Evolutionary conservation across 2,113 vertebrate species (phyloP).

Genomic region (Hemiprocne comata): DNA sequence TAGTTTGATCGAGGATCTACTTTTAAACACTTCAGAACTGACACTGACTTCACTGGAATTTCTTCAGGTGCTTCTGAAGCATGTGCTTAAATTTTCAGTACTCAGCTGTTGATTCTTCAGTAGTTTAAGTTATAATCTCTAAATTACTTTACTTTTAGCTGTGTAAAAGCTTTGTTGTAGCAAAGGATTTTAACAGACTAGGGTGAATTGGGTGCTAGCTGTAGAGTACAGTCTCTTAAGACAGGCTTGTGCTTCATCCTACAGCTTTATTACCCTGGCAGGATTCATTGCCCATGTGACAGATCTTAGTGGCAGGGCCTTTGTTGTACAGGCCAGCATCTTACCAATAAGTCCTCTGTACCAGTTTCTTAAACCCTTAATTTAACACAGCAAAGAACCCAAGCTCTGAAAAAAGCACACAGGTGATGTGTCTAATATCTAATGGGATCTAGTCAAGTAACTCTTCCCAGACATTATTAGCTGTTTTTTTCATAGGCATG

Average conservation of each 20-base stretch:
- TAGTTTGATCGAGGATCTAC: background rate
- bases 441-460: background rate
- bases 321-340: background rate
- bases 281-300: background rate
- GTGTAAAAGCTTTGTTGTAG: background rate
- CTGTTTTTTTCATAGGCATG: background rate
- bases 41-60: background rate
- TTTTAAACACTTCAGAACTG: background rate
- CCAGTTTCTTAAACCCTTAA: background rate
- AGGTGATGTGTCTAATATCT: background rate
- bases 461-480: background rate
- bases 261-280: background rate
- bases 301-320: background rate
- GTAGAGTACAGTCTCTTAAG: background rate
- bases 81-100: background rate
- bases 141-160: background rate
- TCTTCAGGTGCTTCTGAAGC: background rate
- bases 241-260: background rate
- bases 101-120: background rate
- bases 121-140: background rate
- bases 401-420: background rate
- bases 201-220: background rate
- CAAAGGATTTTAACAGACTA: background rate
- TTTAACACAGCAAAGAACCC: background rate
- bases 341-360: background rate